These are phyloP conservation scores for Colletes gigas DNA, from an alignment of 1,140 invertebrate species.

Conservation along the genomic window DNA sequence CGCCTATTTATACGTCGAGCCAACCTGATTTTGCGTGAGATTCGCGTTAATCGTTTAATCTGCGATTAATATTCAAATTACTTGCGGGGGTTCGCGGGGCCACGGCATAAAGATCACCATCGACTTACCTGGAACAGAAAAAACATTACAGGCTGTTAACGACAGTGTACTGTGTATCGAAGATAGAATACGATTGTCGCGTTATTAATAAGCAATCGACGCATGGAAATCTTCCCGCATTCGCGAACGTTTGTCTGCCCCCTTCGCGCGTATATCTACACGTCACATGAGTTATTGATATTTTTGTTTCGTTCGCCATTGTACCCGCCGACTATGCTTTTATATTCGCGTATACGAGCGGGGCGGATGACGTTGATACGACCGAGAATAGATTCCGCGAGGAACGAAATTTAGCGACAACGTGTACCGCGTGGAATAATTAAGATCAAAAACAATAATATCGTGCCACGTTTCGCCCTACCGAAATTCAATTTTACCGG, in stretches of 20 bases:
- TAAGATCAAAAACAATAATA: too few species aligned
- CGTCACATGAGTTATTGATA: neutral
- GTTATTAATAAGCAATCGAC: too few species aligned
- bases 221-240: too few species aligned
- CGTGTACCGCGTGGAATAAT: neutral
- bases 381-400: constrained; percentile 37
- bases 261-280: neutral
- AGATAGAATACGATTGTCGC: too few species aligned
- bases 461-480: too few species aligned
- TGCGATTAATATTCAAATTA: neutral
- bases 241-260: too few species aligned
- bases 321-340: neutral
- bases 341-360: constrained; percentile 19
- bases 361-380: constrained; percentile 22
- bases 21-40: constrained; percentile 1
- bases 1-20: neutral
- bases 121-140: constrained; percentile 69
- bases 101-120: neutral
- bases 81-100: neutral
- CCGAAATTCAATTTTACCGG: too few species aligned
- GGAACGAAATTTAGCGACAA: constrained; percentile 29
- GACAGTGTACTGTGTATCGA: too few species aligned
- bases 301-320: constrained; percentile 2
- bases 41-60: constrained; percentile 24
- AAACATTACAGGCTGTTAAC: neutral